These are phyloP conservation scores for Ooceraea biroi DNA, from an alignment of 1,140 invertebrate genomes.

Conservation along the genomic window DNA sequence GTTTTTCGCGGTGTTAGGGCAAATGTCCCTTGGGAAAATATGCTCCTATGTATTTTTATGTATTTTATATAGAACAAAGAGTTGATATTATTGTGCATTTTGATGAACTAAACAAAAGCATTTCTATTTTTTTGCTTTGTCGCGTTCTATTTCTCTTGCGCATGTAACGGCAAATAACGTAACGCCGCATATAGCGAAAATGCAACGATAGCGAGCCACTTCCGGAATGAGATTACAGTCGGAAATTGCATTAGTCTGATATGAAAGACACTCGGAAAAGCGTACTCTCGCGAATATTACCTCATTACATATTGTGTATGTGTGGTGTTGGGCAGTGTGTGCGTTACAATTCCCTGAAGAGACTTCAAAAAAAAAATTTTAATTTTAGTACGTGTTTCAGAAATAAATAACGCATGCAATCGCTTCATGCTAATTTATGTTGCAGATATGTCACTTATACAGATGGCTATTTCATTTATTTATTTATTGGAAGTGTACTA, in stretches of 20 bases:
- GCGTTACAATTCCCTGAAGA: too few relatives aligned
- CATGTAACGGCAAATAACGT: not conserved
- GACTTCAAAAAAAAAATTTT: not conserved
- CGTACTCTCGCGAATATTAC: not conserved
- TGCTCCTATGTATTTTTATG: too few relatives aligned
- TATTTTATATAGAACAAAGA: too few relatives aligned
- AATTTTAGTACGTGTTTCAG: not conserved
- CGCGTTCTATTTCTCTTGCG: not conserved
- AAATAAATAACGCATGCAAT: not conserved
- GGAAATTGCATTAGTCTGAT: not conserved
- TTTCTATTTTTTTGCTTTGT: too few relatives aligned
- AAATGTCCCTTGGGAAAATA: too few relatives aligned
- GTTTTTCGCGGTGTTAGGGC: too few relatives aligned
- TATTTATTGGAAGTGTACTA: too few relatives aligned
- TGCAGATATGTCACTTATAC: too few relatives aligned
- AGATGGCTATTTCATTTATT: too few relatives aligned
- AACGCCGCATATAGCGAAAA: not conserved
- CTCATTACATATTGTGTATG: not conserved
- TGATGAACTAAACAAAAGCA: too few relatives aligned
- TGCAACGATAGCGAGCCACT: not conserved
- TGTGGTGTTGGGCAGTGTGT: not conserved
- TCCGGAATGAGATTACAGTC: not conserved
- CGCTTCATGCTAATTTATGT: too few relatives aligned
- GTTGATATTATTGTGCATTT: not conserved
- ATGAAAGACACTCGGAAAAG: not conserved